Evolutionary conservation across 2,888 invertebrate genomes (phyloP), one percentile per base, ranked within the genome.

Genomic region (Orthonevra nobilis): DNA sequence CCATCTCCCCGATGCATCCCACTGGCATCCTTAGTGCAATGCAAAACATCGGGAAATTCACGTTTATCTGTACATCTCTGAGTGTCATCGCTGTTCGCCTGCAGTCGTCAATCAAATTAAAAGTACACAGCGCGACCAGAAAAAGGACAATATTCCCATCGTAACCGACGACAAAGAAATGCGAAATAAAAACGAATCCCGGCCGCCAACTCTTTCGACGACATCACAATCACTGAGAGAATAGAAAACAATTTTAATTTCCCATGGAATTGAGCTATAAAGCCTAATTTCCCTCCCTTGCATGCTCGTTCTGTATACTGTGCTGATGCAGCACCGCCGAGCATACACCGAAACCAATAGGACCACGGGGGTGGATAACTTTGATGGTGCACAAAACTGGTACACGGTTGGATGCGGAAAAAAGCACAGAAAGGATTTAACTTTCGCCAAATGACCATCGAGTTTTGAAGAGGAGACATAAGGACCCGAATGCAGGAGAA

Each of bases 191-290:
- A 58, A 40, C 23, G 19, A 64, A 58, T 70, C 52, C 36, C 56
- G 40, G 56, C 36, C 30, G 42, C 32, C 56, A 34, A 52, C 46
- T n/a, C n/a, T 66, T 72, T 52, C 50, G 42, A 64, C 72, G 63
- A 52, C 64, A 72, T 72, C 77, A 60, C 77, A 64, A 77, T 77
- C 77, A 64, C 72, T 60, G 64, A 64, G 64, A 64, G 72, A 77
- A 77, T 77, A 77, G 77, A 77, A 77, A 77, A 77, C 77, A 77
- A 77, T 72, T 77, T 77, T 72, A 70, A 64, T 77, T 72, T 75
- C 56, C 72, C 64, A 44, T 72, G 77, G n/a, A 64, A 77, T 77
- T 77, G 77, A 77, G 77, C 72, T 58, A 64, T 77, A 60, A 72
- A 64, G 72, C 72, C 64, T 72, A 77, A 72, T 77, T 64, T 77